phyloP scores from a whole-genome alignment of 2,797 vertebrate genomes.

The Poecilia gillii region DNA sequence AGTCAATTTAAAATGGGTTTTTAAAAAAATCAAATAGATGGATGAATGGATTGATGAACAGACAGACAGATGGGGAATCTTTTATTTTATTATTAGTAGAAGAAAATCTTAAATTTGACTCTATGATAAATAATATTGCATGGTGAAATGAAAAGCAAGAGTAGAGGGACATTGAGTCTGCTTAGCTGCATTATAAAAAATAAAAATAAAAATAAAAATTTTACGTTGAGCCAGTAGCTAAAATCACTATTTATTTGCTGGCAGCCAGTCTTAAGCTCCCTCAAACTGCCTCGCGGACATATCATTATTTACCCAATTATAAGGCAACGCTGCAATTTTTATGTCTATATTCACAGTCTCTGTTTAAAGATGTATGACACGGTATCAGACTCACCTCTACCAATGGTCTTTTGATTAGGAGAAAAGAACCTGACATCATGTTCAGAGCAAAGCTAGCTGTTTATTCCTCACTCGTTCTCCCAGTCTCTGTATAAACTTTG shows the following conservation, averaged over 20 bases:
- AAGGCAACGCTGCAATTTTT: constrained; percentile 56
- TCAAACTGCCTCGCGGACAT: constrained; percentile 70
- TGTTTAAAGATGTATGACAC: constrained; percentile 67
- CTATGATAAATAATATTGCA: constrained; percentile 14
- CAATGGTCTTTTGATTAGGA: constrained; percentile 51
- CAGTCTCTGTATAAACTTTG: neutral
- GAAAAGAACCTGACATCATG: constrained; percentile 46
- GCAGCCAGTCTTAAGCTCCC: constrained; percentile 55
- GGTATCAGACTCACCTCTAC: constrained; percentile 36
- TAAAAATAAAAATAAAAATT: constrained; percentile 50
- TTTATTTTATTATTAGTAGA: neutral
- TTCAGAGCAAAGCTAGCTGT: constrained; percentile 11
- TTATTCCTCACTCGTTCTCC: constrained; percentile 6
- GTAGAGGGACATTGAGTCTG: constrained; percentile 31
- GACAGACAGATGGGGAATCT: neutral
- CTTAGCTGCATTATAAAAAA: constrained; percentile 44
- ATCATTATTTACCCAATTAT: constrained; percentile 76
- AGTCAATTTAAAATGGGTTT: neutral
- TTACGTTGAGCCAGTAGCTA: constrained; percentile 63
- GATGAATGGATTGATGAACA: neutral
- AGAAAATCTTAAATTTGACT: neutral
- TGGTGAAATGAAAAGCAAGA: constrained; percentile 48
- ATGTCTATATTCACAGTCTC: constrained; percentile 48
- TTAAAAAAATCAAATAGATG: neutral
- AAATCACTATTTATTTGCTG: constrained; percentile 68